Evolutionary conservation across 2,888 invertebrate species (phyloP), one percentile per base, ranked within the genome.

Genomic region (Nemurella pictetii): DNA sequence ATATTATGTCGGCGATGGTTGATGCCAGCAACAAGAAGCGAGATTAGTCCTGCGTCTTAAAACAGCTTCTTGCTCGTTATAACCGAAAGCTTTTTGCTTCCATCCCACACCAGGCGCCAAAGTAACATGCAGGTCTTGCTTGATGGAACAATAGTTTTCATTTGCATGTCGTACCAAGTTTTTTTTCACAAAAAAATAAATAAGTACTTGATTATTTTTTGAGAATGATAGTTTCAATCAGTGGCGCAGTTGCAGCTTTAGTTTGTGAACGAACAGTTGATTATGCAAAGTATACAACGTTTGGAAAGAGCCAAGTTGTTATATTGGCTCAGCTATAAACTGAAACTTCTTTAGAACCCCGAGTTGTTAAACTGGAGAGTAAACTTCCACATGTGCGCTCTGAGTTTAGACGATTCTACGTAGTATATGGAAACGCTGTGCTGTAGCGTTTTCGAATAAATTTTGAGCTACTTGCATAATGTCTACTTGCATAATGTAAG

Each of bases 261-360:
- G 55, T 55, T 32, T 55, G 9, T 20, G 55, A 55, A 55, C 5
- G 55, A 55, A 55, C 55, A 55, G 55, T 55, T 55, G 9, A 55
- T 55, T 55, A 55, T 55, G 55, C 55, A 55, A 20, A 55, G 55
- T 55, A 55, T 55, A 55, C 55, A 55, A 55, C 55, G 55, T 55
- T 55, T 55, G 55, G 55, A 12, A 55, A 55, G 55, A 55, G 55
- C 55, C 55, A 55, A 55, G 55, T 55, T 55, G 55, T 55, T 55
- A 55, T 55, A 55, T 75, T 75, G 27, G 75, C 26, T 28, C 75
- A 75, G 28, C 75, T 75, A 75, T 75, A 75, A 75, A 75, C 26
- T 75, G 75, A 28, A 75, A 28, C 75, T 75, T 75, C 27, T 75
- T 27, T 27, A 4, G 75, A 75, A 28, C 27, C 75, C 9, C 75